A percentile compares a stretch with the other conserved stretches of the same genome.
These are phyloP conservation scores for Mormoops blainvillei DNA, from an alignment of 2,113 vertebrate genomes.

Conservation along the genomic window DNA sequence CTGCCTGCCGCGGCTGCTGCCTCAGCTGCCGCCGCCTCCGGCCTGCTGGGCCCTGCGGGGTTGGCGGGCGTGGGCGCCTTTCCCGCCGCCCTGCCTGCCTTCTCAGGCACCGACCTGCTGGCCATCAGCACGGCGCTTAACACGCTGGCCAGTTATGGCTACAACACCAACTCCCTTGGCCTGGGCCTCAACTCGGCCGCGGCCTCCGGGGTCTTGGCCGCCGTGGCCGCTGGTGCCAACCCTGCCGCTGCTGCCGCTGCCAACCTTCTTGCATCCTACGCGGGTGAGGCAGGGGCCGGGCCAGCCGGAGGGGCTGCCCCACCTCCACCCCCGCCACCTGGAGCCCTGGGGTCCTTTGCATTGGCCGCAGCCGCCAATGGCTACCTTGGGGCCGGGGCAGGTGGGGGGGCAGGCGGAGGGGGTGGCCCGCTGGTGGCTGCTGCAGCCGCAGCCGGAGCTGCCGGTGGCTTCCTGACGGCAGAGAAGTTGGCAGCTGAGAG, in stretches of 20 bases:
- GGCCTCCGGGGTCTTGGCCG: conserved; percentile 89
- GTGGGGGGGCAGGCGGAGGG: conserved; percentile 83
- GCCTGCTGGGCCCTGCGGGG: conserved; percentile 89
- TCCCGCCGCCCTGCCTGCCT: conserved; percentile 89
- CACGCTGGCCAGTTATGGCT: conserved; percentile 94
- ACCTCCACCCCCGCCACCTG: conserved; percentile 82
- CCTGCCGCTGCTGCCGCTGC: conserved; percentile 90
- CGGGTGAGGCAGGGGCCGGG: conserved; percentile 87
- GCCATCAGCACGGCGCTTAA: conserved; percentile 94
- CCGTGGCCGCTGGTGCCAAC: conserved; percentile 90
- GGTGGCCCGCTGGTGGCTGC: conserved; percentile 73
- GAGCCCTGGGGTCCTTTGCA: conserved; percentile 88
- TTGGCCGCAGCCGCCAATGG: conserved; percentile 89
- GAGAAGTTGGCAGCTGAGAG: conserved; percentile 90
- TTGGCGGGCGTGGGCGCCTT: conserved; percentile 89
- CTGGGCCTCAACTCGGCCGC: conserved; percentile 92
- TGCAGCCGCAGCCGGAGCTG: conserved; percentile 87
- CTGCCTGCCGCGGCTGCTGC: conserved; percentile 84
- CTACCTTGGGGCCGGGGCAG: conserved; percentile 88
- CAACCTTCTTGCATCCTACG: conserved; percentile 91
- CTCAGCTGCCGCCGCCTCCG: conserved; percentile 85
- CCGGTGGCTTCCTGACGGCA: conserved; percentile 87
- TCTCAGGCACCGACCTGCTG: conserved; percentile 93
- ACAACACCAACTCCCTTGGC: conserved; percentile 94
- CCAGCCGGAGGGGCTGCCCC: conserved; percentile 84